Evolutionary conservation across 2,113 vertebrate genomes (phyloP), one percentile per base, ranked within the genome.

Genomic region (Pelmatolapia mariae): DNA sequence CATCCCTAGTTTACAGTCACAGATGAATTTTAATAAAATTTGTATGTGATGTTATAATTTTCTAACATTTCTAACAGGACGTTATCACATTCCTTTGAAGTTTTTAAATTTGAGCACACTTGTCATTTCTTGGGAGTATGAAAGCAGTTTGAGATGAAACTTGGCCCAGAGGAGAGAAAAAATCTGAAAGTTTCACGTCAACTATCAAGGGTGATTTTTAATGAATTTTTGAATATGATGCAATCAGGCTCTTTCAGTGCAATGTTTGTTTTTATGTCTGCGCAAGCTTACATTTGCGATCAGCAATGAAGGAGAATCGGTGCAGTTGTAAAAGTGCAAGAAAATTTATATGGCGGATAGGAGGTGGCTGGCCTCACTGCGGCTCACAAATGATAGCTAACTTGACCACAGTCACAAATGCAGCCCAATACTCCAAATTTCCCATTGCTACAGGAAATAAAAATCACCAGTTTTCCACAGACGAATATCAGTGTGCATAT

Each of bases 91-190:
- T 38, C 36, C 36, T 38, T 38, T 57, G 7, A 57, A 2, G 54
- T 57, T 57, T 57, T 57, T 26, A 15, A 0, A 57, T 57, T 57
- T 29, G 56, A 57, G 56, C 7, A 0, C 0, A 26, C 4, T 18
- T 18, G 5, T 24, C 22, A 22, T 54, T 54, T 54, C 10, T 54
- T 54, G 53, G 10, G n/a, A 0, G 10, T 12, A 57, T 26, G 13
- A 57, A 29, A 57, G 1, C 56, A 57, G 24, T 57, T 29, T 57
- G 24, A 57, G 2, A 29, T 57, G 3, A 57, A 57, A 57, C 24
- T 57, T 15, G 56, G 56, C 56, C 54, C 56, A 0, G 13, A 29
- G 22, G 0, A 57, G 24, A 57, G 24, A 57, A 0, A 29, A 57
- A 57, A 9, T 57, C 24, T 57, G 13, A 16, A 57, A 29, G 12